Evolutionary conservation across 1,140 invertebrate species (phyloP), one percentile per base, ranked within the genome.

Genomic region (Microplitis mediator): DNA sequence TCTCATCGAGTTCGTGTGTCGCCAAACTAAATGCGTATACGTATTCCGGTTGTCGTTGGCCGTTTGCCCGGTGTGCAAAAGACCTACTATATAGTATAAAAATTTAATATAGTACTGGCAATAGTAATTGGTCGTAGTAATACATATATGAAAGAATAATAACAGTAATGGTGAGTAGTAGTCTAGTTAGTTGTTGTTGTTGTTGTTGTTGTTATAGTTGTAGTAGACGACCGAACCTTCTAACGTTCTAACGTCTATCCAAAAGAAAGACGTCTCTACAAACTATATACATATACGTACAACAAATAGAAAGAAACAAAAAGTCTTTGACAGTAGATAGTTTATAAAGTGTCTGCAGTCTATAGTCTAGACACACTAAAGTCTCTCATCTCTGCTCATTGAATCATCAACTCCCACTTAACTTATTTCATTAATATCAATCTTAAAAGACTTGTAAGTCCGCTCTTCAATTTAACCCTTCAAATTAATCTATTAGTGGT

Each of bases 1-100:
- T 54, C 50, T 52, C 16, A n/a, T 11, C 45, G 39, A 35, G 35
- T 35, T 45, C 39, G 34, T 54, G 45, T 67, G 65, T 67, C 45
- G 50, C 65, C 65, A 54, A 67, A 67, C 65, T 67, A 67, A 67
- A 67, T 54, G 65, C 65, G 63, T 50, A 35, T 63, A 8, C 14
- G 61, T 63, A 51, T 51, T 51, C 14, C 45, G 65, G 65, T 54
- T 54, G 50, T 54, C 14, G 65, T 67, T 67, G 65, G 65, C 65
- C 65, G 50, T 9, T 54, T 67, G 65, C 65, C 65, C 56, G 56
- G 14, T 58, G 56, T 58, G 23, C 56, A 58, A 58, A 9, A 54
- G n/a, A 54, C 16, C 5, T 54, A 58, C 3, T 31, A 9, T 16
- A 58, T 31, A 58, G 14, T 58, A 23, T 23, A 23, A 23, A 23